Conservation (phyloP, 2,888 invertebrate genomes). For the Drosophila multiciliata region DNA sequence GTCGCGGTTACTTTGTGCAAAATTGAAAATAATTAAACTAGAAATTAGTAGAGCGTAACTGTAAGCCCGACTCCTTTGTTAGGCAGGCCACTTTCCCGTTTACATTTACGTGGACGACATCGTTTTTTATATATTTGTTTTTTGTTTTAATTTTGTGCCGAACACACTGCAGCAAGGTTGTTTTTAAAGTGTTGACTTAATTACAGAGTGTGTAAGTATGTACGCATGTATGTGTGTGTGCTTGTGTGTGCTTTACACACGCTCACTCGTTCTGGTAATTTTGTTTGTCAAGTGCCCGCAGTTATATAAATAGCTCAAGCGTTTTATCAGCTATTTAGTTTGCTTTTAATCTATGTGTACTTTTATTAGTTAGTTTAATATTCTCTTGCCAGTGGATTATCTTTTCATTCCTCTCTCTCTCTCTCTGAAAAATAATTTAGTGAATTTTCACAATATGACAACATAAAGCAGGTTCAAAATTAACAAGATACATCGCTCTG, state of each 20-base stretch:
- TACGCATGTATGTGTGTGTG: background rate
- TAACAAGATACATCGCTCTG: background rate
- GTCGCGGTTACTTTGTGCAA: conserved; percentile 73
- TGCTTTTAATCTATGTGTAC: background rate
- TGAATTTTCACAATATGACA: conserved; percentile 26
- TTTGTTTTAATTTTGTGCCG: conserved; percentile 11
- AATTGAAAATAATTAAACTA: conserved; percentile 76
- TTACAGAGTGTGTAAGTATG: conserved; percentile 30
- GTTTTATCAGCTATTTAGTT: conserved; percentile 12
- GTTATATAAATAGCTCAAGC: conserved; percentile 1
- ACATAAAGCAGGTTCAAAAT: conserved; percentile 16
- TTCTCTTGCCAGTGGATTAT: background rate
- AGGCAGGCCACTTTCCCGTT: conserved; percentile 12
- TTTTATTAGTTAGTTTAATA: conserved; percentile 1
- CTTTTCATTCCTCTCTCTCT: background rate
- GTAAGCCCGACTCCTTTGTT: conserved; percentile 42
- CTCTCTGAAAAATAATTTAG: conserved; percentile 13
- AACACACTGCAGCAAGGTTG: conserved; percentile 49
- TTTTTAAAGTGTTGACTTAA: conserved; percentile 59
- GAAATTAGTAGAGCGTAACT: conserved; percentile 78
- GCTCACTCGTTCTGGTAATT: background rate
- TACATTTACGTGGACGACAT: conserved; percentile 12
- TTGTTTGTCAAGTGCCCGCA: background rate
- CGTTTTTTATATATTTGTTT: background rate
- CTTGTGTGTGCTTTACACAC: background rate